phyloP scores from a whole-genome alignment of 1,140 invertebrate species.

The Dendroctonus valens region DNA sequence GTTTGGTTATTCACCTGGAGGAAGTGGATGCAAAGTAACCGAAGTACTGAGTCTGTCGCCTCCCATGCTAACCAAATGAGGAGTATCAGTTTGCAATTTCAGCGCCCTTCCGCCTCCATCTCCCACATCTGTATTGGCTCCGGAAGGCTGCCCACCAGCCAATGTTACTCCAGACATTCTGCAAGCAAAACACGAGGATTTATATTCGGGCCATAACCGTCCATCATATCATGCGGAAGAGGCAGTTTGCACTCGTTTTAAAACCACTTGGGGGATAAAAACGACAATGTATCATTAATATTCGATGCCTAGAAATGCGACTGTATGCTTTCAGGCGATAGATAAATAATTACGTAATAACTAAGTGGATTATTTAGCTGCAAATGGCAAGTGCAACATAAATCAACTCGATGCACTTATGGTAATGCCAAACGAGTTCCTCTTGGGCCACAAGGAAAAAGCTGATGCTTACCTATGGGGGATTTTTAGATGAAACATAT shows the following conservation, averaged over 20 bases:
- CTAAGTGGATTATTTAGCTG: no score
- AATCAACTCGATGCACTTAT: no score
- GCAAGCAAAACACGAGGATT: slow-evolving; percentile 9
- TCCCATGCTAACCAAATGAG: slow-evolving; percentile 86
- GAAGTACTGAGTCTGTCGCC: slow-evolving; percentile 84
- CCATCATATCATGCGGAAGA: no score
- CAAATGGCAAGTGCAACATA: no score
- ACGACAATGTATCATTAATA: no score
- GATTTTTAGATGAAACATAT: slow-evolving; percentile 10
- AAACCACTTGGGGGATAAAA: no score
- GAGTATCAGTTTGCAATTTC: slow-evolving; percentile 81
- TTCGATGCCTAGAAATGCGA: no score
- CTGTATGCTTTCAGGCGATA: no score
- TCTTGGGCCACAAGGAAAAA: no score
- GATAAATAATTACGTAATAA: no score
- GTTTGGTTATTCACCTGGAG: slow-evolving; percentile 61
- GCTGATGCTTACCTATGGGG: neutral
- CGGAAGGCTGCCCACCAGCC: slow-evolving; percentile 36
- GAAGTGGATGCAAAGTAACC: slow-evolving; percentile 84
- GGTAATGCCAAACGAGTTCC: no score
- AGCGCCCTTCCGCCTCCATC: slow-evolving; percentile 60
- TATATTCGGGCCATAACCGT: neutral
- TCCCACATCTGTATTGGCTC: slow-evolving; percentile 38
- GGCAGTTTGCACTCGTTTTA: no score
- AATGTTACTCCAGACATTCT: slow-evolving; percentile 39